Percentiles rank a stretch among this genome's conserved stretches.
These are phyloP conservation scores for Drosophila fulvimacula DNA, from an alignment of 2,888 invertebrate species.

Conservation along the genomic window DNA sequence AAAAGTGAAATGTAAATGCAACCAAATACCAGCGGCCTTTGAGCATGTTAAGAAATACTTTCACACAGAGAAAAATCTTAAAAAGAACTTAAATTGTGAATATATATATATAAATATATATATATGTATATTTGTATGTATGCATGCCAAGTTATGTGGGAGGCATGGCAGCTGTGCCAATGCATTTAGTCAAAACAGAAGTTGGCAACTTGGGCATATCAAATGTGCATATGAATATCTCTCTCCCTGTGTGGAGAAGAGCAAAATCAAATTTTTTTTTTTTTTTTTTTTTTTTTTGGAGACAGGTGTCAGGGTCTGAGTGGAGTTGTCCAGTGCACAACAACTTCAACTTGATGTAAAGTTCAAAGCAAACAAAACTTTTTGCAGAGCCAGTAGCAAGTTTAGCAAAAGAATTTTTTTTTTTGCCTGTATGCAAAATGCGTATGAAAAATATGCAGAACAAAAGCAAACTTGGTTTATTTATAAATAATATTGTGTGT, in stretches of 20 bases:
- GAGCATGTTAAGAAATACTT: background rate
- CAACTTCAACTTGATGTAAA: constrained; percentile 9
- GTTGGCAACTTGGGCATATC: background rate
- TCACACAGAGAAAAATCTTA: constrained; percentile 1
- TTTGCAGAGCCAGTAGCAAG: constrained; percentile 7
- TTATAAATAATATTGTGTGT: constrained; percentile 8
- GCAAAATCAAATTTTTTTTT: constrained; percentile 18
- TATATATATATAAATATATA: too few relatives aligned
- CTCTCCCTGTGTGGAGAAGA: too few relatives aligned
- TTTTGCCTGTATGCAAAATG: background rate
- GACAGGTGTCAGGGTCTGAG: constrained; percentile 34
- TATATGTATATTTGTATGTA: too few relatives aligned
- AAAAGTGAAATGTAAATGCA: background rate
- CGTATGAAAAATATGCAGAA: background rate
- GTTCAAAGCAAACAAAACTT: constrained; percentile 27
- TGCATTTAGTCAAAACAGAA: constrained; percentile 13
- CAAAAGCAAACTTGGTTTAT: background rate
- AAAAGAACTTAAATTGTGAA: constrained; percentile 21
- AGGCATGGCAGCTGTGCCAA: constrained; percentile 16
- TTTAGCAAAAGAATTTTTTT: background rate
- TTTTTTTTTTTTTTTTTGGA: constrained; percentile 10
- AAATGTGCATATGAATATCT: constrained; percentile 27
- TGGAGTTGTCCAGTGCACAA: constrained; percentile 10
- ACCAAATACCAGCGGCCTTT: background rate
- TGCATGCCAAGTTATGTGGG: background rate